Conservation (phyloP, 2,797 vertebrate genomes). For the Pachyuromys duprasi region DNA sequence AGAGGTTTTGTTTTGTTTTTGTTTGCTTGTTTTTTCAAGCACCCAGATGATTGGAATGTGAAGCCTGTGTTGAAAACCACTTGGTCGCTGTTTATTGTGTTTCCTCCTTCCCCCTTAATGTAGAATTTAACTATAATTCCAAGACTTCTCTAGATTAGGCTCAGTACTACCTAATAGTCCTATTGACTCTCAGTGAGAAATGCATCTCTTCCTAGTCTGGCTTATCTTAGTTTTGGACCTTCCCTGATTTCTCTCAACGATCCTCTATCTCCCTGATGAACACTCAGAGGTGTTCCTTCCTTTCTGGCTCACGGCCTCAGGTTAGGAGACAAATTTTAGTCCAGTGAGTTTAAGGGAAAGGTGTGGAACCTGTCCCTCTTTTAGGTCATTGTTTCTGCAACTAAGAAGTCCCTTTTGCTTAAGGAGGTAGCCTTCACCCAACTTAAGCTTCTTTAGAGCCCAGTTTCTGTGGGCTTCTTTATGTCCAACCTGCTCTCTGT, state of each 20-base stretch:
- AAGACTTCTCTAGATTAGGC: neutral
- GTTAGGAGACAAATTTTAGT: neutral
- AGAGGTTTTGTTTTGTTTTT: too few species aligned
- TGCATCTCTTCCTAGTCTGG: neutral
- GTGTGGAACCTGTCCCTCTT: neutral
- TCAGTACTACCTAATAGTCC: constrained; percentile 3
- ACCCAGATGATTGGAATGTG: constrained; percentile 12
- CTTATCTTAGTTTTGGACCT: neutral
- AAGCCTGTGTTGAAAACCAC: constrained; percentile 54
- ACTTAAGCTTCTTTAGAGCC: neutral
- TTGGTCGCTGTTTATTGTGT: neutral
- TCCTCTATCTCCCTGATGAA: neutral
- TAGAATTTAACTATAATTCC: neutral
- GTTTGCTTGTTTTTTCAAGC: neutral
- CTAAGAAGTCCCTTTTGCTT: neutral
- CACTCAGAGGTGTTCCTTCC: neutral
- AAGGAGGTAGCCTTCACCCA: neutral
- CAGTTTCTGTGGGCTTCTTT: neutral
- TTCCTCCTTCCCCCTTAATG: neutral
- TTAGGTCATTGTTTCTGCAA: constrained; percentile 31
- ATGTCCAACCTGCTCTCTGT: neutral
- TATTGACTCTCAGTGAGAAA: neutral
- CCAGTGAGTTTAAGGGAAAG: constrained; percentile 35
- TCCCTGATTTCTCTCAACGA: neutral
- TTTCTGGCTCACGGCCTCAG: neutral